phyloP scores from a whole-genome alignment of 2,888 invertebrate genomes.

The Nemotelus pantherinus region DNA sequence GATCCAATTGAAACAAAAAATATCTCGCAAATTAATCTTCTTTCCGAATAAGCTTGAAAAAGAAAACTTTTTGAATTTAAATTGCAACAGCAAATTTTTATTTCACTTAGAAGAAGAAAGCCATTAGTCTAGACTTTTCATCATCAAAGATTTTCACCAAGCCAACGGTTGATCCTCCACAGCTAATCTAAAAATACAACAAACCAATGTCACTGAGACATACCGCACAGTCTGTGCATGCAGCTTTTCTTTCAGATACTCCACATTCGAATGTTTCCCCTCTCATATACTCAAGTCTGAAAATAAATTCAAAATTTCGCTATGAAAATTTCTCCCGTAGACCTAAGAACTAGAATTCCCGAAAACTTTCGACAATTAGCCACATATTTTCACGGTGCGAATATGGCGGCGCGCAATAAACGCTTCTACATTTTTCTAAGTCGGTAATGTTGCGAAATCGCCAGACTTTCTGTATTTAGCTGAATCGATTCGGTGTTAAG shows the following conservation, averaged over 20 bases:
- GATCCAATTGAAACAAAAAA: no score
- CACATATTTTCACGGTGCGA: neutral
- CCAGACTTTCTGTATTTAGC: neutral
- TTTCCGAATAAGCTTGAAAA: no score
- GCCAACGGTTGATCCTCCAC: neutral
- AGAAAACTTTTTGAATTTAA: no score
- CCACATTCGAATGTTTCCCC: neutral
- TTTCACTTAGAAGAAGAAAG: no score
- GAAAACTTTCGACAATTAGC: neutral
- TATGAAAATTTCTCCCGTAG: conserved; percentile 15
- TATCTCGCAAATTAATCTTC: no score
- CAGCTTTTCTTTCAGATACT: no score
- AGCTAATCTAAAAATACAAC: neutral
- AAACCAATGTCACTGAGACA: neutral
- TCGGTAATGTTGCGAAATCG: neutral
- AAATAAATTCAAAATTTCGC: conserved; percentile 28
- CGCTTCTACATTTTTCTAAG: neutral
- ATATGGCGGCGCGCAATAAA: conserved; percentile 8
- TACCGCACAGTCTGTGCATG: no score
- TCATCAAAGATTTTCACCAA: no score
- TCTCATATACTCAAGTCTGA: conserved; percentile 13
- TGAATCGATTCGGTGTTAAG: neutral
- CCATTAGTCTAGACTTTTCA: no score
- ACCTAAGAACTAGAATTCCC: neutral
- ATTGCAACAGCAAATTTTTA: no score